phyloP scores from a whole-genome alignment of 1,140 invertebrate genomes.

The Drosophila novamexicana region DNA sequence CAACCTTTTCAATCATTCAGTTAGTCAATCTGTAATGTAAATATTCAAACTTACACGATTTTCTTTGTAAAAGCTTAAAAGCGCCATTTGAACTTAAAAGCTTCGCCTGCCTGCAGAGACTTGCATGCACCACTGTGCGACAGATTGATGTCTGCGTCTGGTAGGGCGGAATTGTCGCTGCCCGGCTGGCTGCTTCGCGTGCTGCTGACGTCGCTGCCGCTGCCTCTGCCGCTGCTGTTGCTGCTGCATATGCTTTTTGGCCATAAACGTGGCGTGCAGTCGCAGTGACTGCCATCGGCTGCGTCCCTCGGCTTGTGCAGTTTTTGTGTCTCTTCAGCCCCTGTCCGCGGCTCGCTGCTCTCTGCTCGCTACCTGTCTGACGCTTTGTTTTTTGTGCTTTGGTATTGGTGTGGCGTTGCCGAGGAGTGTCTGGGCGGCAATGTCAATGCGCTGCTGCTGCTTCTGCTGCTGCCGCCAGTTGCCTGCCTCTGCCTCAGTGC shows the following conservation, averaged over 20 bases:
- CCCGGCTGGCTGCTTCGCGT: slow-evolving; percentile 24
- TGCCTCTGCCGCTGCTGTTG: slow-evolving; percentile 23
- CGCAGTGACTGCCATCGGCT: slow-evolving; percentile 24
- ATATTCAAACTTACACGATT: not conserved
- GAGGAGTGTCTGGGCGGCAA: slow-evolving; percentile 50
- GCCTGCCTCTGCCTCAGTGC: not conserved
- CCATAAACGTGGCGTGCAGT: slow-evolving; percentile 57
- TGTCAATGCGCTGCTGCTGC: slow-evolving; percentile 42
- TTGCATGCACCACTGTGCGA: slow-evolving; percentile 35
- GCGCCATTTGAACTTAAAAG: not conserved
- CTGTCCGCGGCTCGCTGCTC: slow-evolving; percentile 6
- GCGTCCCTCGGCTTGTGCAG: slow-evolving; percentile 33
- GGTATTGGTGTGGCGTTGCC: slow-evolving; percentile 38
- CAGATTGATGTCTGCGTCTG: slow-evolving; percentile 56
- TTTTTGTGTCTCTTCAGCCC: slow-evolving; percentile 48
- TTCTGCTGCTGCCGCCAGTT: slow-evolving; percentile 4
- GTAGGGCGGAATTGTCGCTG: slow-evolving; percentile 49
- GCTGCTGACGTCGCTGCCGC: slow-evolving; percentile 37
- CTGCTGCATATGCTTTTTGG: slow-evolving; percentile 68
- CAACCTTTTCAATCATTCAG: no score
- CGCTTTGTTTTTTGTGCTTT: slow-evolving; percentile 53
- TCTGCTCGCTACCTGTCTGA: slow-evolving; percentile 64
- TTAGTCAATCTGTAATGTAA: no score
- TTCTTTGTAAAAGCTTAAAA: not conserved
- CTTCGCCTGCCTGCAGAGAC: not conserved